These are phyloP conservation scores for Lithobates sylvaticus DNA, from an alignment of 2,797 vertebrate genomes.

Conservation along the genomic window DNA sequence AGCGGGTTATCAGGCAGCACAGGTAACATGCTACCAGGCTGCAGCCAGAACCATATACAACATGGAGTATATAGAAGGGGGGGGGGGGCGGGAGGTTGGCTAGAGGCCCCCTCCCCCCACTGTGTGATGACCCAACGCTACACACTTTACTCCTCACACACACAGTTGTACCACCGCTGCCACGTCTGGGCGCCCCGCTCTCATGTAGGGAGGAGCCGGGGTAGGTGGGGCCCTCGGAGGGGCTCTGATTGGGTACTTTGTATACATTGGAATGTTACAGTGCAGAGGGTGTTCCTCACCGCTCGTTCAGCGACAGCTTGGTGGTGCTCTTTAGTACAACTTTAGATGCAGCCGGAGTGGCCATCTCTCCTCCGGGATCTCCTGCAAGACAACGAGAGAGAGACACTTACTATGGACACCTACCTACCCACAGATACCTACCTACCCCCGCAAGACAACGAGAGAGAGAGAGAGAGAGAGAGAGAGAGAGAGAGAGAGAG, in stretches of 20 bases:
- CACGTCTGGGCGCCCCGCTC: not conserved
- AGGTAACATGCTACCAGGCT: slow-evolving; percentile 72
- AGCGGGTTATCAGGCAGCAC: slow-evolving; percentile 71
- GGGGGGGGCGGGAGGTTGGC: slow-evolving; percentile 71
- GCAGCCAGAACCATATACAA: slow-evolving; percentile 71
- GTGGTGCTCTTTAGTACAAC: slow-evolving; percentile 99
- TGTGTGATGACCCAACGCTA: slow-evolving; percentile 69
- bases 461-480: too few species aligned
- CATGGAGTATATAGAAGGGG: slow-evolving; percentile 73
- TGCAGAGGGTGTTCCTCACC: slow-evolving; percentile 92
- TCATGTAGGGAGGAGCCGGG: not conserved
- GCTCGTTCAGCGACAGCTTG: slow-evolving; percentile 99
- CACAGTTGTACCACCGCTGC: slow-evolving; percentile 50
- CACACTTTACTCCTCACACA: slow-evolving; percentile 65
- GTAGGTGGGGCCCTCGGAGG: slow-evolving; percentile 66
- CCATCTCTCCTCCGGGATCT: slow-evolving; percentile 85
- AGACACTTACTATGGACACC: not conserved
- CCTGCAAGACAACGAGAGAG: slow-evolving; percentile 65
- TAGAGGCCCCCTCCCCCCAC: slow-evolving; percentile 72
- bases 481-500: too few species aligned
- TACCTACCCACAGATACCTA: too few species aligned
- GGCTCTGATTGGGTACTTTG: not conserved
- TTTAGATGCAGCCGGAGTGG: slow-evolving; percentile 92
- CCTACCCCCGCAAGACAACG: too few species aligned
- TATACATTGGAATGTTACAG: slow-evolving; percentile 71